A percentile compares a stretch with the other conserved stretches of the same genome.
Evolutionary conservation across 2,888 invertebrate species (phyloP).

Genomic region (Endomychus coccineus): DNA sequence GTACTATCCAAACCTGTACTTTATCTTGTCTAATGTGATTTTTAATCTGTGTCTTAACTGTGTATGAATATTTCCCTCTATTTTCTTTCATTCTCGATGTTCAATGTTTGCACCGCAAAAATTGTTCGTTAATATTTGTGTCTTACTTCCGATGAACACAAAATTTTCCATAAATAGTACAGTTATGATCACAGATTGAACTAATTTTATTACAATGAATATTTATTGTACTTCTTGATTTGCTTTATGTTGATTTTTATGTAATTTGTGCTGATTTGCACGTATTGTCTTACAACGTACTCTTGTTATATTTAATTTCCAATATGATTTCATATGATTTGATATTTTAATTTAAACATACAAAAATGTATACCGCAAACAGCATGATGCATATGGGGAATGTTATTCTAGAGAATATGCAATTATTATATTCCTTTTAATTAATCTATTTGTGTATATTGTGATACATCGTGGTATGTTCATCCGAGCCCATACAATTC

Average conservation of each 20-base stretch:
- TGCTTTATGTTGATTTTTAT: constrained; percentile 27
- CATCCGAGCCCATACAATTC: too few relatives aligned
- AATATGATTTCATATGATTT: too few relatives aligned
- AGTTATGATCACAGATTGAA: constrained; percentile 31
- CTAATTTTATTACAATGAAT: constrained; percentile 14
- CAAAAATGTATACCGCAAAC: too few relatives aligned
- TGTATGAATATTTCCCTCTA: constrained; percentile 13
- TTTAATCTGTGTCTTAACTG: constrained; percentile 31
- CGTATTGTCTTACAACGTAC: constrained; percentile 24
- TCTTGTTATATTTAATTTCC: constrained; percentile 18
- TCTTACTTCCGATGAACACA: constrained; percentile 6
- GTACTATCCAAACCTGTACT: constrained; percentile 63
- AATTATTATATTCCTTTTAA: too few relatives aligned
- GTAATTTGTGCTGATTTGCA: constrained; percentile 30
- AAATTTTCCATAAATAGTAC: constrained; percentile 12
- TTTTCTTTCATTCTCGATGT: constrained; percentile 14
- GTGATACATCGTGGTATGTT: too few relatives aligned
- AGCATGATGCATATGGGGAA: too few relatives aligned
- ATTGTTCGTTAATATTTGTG: constrained; percentile 6
- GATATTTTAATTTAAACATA: too few relatives aligned
- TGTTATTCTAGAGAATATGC: too few relatives aligned
- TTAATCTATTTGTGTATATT: too few relatives aligned
- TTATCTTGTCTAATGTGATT: constrained; percentile 18
- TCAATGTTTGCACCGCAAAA: constrained; percentile 10
- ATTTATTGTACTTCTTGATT: constrained; percentile 21